Evolutionary conservation across 2,113 vertebrate species (phyloP), one percentile per base, ranked within the genome.

Genomic region (Tupaia tana): DNA sequence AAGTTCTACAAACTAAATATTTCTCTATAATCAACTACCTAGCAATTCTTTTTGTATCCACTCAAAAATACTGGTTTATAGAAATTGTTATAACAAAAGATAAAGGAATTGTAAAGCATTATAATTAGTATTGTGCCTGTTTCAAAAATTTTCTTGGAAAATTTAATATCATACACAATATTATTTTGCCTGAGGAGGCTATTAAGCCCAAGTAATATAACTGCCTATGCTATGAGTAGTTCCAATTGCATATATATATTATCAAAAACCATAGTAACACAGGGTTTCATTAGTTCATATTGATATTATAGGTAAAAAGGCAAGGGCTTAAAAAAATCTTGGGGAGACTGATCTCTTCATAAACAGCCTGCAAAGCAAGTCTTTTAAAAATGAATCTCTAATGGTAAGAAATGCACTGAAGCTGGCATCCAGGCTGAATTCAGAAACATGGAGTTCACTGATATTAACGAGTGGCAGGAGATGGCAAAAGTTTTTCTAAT

Each of bases 61-160:
- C 34, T 83, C 71, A 77, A 67, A 86, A 61, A 74, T 59, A 89
- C 31, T 61, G 14, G 22, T 75, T 92, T 95, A 69, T 82, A 93
- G 54, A 84, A 93, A 92, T 71, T 84, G 13, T 67, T 66, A 27
- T 80, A 93, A 79, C 52, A 67, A 75, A 94, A 94, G 22, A 43
- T 58, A 18, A 71, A 88, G 29, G 16, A 77, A 85, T 90, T 90
- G 0, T 71, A 90, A 95, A 91, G 25, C 66, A 83, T 94, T 94
- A 77, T 94, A 66, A 80, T 86, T 94, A 91, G 67, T 96, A 70
- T 52, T 95, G 9, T 89, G 24, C 25, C 12, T 86, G 7, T 95
- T 98, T 90, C 78, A 95, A 94, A 92, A 54, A 1, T 20, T 91
- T 97, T 95, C 86, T 90, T 95, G 58, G 75, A 96, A 96, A 96